phyloP scores from a whole-genome alignment of 1,140 invertebrate genomes.

The Asobara japonica region DNA sequence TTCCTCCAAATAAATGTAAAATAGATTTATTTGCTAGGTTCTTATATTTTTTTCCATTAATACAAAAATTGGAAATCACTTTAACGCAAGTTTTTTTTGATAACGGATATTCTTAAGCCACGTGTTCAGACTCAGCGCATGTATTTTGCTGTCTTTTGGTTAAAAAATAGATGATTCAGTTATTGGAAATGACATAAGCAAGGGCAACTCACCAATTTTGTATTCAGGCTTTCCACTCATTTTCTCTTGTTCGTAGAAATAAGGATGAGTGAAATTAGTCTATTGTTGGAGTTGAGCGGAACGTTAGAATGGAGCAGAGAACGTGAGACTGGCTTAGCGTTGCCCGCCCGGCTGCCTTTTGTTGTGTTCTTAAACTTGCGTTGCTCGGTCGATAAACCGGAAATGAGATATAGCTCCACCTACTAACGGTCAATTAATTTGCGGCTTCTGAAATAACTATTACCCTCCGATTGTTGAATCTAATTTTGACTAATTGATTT shows the following conservation, averaged over 20 bases:
- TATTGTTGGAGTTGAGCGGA: background rate
- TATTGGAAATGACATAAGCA: background rate
- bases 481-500: too few species aligned
- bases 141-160: background rate
- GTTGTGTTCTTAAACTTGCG: background rate
- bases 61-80: too few species aligned
- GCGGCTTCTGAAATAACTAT: background rate
- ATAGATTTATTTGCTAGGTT: too few species aligned
- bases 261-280: background rate
- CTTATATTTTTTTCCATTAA: too few species aligned
- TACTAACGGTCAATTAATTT: background rate
- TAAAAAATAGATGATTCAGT: background rate
- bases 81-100: too few species aligned
- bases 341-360: background rate
- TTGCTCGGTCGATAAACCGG: background rate
- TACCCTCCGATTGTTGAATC: background rate
- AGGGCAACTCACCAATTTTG: conserved; percentile 57
- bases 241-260: background rate
- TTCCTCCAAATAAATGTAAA: too few species aligned
- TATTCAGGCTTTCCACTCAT: conserved; percentile 52
- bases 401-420: background rate
- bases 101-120: background rate
- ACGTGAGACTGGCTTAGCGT: background rate
- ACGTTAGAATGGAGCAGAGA: background rate
- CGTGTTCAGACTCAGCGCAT: background rate